Conservation (phyloP, 2,888 invertebrate species). For the Augochlorella aurata region DNA sequence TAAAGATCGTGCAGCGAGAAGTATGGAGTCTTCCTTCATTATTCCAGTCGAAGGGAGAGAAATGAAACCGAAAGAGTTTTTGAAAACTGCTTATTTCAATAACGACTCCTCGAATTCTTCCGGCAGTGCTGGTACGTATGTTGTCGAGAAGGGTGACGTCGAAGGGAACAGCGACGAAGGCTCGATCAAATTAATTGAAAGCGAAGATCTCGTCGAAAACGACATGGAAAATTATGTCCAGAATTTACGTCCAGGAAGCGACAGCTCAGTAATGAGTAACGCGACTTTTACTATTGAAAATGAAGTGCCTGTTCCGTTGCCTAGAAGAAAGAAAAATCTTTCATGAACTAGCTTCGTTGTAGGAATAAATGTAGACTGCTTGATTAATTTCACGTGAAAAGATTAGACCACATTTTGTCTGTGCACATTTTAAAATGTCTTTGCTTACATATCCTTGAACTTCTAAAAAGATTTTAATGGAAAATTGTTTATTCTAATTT, state of each 20-base stretch:
- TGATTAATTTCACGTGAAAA: no score
- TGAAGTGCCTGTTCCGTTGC: conserved; percentile 64
- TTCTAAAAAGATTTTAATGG: background rate
- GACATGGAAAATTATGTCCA: background rate
- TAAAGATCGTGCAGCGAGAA: background rate
- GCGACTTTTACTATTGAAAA: conserved; percentile 72
- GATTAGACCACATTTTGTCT: no score
- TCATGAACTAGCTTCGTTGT: conserved; percentile 15
- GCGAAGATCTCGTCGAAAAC: conserved; percentile 8
- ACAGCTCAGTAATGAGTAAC: conserved; percentile 67
- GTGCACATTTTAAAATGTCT: no score
- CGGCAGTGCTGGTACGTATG: conserved; percentile 71
- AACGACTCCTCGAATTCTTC: conserved; percentile 54
- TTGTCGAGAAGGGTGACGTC: conserved; percentile 56
- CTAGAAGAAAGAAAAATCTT: conserved; percentile 57
- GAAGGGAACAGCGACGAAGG: conserved; percentile 35
- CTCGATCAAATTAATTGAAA: conserved; percentile 20
- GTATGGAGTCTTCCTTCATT: conserved; percentile 27
- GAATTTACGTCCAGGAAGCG: conserved; percentile 36
- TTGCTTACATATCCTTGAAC: background rate
- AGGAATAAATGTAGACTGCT: background rate
- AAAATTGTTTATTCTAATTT: background rate
- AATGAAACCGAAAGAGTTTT: conserved; percentile 1
- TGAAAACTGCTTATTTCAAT: conserved; percentile 28
- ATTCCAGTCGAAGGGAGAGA: background rate